Evolutionary conservation across 2,888 invertebrate species (phyloP).

Genomic region (Elaeidobius kamerunicus): DNA sequence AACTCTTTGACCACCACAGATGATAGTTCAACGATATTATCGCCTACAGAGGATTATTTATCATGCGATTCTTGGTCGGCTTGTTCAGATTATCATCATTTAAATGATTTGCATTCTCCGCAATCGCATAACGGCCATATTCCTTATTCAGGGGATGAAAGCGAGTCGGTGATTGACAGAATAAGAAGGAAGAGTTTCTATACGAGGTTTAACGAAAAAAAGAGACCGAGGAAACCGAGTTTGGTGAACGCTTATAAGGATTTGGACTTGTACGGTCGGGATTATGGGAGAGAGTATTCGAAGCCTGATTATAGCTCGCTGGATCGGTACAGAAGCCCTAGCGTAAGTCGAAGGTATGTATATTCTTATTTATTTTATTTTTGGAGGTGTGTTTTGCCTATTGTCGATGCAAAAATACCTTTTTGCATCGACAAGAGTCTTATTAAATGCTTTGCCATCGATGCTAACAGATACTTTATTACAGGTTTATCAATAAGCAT

Average conservation of each 20-base stretch:
- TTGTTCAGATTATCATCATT: constrained; percentile 55
- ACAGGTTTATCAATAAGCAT: no score
- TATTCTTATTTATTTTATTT: constrained; percentile 2
- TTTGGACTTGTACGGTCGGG: constrained; percentile 40
- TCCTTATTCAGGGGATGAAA: constrained; percentile 50
- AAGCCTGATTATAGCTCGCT: constrained; percentile 42
- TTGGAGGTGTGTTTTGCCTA: neutral
- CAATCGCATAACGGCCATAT: constrained; percentile 49
- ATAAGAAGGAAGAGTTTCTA: constrained; percentile 88
- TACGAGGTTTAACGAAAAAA: constrained; percentile 82
- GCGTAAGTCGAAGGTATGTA: constrained; percentile 33
- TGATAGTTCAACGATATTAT: constrained; percentile 51
- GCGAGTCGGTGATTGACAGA: constrained; percentile 75
- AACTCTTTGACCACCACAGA: constrained; percentile 43
- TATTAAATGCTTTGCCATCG: no score
- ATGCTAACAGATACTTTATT: no score
- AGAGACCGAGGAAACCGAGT: constrained; percentile 65
- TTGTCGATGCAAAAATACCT: no score
- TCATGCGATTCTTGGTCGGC: constrained; percentile 62
- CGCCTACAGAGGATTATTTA: constrained; percentile 60
- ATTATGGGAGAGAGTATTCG: constrained; percentile 25
- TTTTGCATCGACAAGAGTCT: no score
- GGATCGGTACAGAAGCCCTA: constrained; percentile 41
- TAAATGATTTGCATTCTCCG: constrained; percentile 38
- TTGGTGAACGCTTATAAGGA: constrained; percentile 51